Conservation (phyloP, 2,888 invertebrate genomes). For the Microctonus brassicae region DNA sequence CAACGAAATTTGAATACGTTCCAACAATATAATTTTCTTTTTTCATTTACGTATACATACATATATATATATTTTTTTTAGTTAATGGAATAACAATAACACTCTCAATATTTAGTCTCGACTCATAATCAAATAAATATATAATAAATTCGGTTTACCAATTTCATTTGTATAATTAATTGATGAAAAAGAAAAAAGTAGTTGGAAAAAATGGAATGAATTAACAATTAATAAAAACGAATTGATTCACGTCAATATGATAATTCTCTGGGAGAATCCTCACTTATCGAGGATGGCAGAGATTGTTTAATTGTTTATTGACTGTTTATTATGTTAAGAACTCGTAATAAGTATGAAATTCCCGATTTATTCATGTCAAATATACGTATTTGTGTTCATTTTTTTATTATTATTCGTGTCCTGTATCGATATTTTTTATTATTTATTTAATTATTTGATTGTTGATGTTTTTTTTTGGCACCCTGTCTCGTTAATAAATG, state of each 20-base stretch:
- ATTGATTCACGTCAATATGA: conserved; percentile 13
- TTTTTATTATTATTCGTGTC: not conserved
- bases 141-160: not conserved
- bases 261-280: conserved; percentile 47
- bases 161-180: not conserved
- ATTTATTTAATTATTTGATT: not conserved
- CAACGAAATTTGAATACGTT: conserved; percentile 8
- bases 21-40: conserved; percentile 3
- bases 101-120: not conserved
- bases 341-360: conserved; percentile 24
- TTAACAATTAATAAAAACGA: not conserved
- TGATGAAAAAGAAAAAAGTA: conserved; percentile 12
- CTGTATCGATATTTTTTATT: not conserved
- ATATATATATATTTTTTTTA: conserved; percentile 1
- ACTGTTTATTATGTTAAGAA: conserved; percentile 23
- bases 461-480: conserved; percentile 25
- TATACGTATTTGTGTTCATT: not conserved
- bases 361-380: conserved; percentile 30
- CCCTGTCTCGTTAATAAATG: conserved; percentile 7
- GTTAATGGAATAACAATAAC: conserved; percentile 10
- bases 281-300: conserved; percentile 49
- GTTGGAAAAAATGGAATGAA: not conserved
- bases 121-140: not conserved
- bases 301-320: conserved; percentile 40
- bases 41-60: conserved; percentile 1